A percentile compares a stretch with the other conserved stretches of the same genome.
phyloP scores from a whole-genome alignment of 2,113 vertebrate species.

The Lanius collurio region DNA sequence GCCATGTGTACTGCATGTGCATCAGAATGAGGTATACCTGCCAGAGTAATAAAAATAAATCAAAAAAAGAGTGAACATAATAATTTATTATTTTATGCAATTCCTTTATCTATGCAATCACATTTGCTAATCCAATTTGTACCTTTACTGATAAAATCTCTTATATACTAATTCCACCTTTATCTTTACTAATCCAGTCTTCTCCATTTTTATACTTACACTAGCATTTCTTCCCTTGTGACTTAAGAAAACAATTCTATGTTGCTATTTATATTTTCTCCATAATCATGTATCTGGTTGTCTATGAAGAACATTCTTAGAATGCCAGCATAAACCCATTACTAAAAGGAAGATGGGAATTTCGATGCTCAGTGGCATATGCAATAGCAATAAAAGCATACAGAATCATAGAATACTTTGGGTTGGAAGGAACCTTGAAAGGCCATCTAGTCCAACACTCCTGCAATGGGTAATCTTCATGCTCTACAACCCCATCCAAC shows the following conservation, averaged over 20 bases:
- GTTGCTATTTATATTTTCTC: not conserved
- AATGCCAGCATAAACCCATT: not conserved
- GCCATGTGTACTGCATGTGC: not conserved
- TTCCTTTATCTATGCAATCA: not conserved
- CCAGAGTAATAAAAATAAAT: not conserved
- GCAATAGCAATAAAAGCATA: not conserved
- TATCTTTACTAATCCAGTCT: not conserved
- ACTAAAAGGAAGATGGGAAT: slow-evolving; percentile 26
- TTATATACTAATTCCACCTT: not conserved
- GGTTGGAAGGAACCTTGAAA: not conserved
- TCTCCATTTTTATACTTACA: not conserved
- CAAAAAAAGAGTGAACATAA: not conserved
- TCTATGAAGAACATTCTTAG: slow-evolving; percentile 14
- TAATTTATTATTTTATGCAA: not conserved
- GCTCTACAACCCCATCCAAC: not conserved
- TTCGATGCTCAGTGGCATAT: not conserved
- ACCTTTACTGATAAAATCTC: not conserved
- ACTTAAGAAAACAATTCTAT: not conserved
- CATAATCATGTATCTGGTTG: not conserved
- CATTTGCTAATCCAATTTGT: not conserved
- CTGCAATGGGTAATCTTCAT: not conserved
- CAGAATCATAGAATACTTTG: not conserved
- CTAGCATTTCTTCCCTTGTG: not conserved
- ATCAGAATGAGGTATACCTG: not conserved
- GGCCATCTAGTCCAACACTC: not conserved